Percentiles rank a stretch among this genome's conserved stretches.
phyloP scores from a whole-genome alignment of 2,113 vertebrate species.

The Equus przewalskii region DNA sequence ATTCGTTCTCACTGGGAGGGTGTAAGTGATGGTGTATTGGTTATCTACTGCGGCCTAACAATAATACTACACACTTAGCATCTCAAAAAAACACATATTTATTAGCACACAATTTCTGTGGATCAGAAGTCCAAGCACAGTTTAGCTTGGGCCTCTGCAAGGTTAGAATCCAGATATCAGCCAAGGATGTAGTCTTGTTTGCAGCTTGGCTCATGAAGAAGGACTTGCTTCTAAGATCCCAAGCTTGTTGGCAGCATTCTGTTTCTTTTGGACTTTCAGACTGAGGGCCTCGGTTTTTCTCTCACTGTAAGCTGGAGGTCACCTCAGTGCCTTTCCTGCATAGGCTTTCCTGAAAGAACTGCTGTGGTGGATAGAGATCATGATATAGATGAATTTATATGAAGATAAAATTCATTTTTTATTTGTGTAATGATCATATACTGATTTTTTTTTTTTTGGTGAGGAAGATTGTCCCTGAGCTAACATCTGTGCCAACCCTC shows the following conservation, averaged over 20 bases:
- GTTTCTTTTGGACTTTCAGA: background rate
- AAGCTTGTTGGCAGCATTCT: background rate
- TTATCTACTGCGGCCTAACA: background rate
- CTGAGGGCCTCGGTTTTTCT: background rate
- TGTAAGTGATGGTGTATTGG: background rate
- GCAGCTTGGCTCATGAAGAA: background rate
- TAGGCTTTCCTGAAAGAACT: background rate
- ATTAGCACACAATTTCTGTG: background rate
- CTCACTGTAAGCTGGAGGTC: background rate
- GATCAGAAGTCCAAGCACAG: background rate
- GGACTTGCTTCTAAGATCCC: fast-evolving
- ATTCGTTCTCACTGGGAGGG: background rate
- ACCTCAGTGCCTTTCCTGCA: background rate
- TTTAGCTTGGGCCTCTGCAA: background rate
- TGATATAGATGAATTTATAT: too few species aligned
- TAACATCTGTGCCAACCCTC: too few species aligned
- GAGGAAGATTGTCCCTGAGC: too few species aligned
- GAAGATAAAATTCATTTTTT: background rate
- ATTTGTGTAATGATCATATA: background rate
- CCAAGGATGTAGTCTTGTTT: background rate
- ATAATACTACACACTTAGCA: background rate
- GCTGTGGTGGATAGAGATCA: background rate
- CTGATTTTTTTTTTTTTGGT: background rate
- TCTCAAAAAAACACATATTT: background rate
- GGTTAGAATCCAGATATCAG: background rate